Conservation (phyloP, 1,140 invertebrate species). For the Euura lappo region DNA sequence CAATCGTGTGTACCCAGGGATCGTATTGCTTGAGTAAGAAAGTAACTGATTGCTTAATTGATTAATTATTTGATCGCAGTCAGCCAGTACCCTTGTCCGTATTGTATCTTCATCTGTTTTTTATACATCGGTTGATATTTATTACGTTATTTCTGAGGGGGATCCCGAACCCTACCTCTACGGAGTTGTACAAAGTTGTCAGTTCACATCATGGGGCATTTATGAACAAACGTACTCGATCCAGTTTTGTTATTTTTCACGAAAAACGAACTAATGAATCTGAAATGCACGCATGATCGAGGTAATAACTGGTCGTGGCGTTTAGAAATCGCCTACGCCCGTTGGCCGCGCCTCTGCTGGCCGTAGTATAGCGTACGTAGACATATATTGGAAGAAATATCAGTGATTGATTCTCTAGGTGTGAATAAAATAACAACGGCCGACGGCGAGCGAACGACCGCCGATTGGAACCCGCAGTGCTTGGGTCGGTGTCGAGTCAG, state of each 20-base stretch:
- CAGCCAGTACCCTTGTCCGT: neutral
- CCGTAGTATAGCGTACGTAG: neutral
- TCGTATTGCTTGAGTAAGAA: slow-evolving; percentile 1
- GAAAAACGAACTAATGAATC: too few relatives aligned
- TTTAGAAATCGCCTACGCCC: neutral
- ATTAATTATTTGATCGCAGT: slow-evolving; percentile 5
- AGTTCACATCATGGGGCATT: too few relatives aligned
- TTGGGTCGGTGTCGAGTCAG: neutral
- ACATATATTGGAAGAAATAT: neutral
- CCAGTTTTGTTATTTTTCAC: too few relatives aligned
- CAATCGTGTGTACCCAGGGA: neutral
- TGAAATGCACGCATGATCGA: neutral
- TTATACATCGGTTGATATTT: neutral
- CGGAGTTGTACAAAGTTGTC: too few relatives aligned
- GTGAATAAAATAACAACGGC: slow-evolving; percentile 5
- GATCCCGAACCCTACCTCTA: too few relatives aligned
- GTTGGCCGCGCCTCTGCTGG: neutral
- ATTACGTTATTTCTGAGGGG: neutral
- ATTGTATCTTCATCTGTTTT: neutral
- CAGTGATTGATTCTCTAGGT: slow-evolving; percentile 5
- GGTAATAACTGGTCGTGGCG: neutral
- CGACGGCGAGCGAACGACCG: neutral
- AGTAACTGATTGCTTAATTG: slow-evolving; percentile 7
- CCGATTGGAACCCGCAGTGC: slow-evolving; percentile 6
- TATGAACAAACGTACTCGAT: too few relatives aligned